A percentile compares a stretch with the other conserved stretches of the same genome.
These are phyloP conservation scores for Eolophus roseicapilla DNA, from an alignment of 2,113 vertebrate species.

Conservation along the genomic window DNA sequence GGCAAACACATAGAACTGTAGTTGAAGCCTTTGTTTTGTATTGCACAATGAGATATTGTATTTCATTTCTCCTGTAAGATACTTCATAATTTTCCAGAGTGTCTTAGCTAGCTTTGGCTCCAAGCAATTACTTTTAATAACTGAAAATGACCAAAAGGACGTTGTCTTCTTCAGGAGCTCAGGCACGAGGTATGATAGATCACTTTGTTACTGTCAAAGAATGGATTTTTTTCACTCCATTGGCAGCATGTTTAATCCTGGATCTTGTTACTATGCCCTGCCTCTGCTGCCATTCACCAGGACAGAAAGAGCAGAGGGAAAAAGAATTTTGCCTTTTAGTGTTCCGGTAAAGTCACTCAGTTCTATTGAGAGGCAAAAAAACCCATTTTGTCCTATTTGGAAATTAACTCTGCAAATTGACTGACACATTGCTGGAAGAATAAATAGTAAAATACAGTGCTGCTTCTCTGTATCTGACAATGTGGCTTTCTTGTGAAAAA, in stretches of 20 bases:
- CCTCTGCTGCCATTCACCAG: neutral
- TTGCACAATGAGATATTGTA: neutral
- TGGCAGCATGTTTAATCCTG: conserved; percentile 53
- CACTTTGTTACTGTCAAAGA: conserved; percentile 67
- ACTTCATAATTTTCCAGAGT: conserved; percentile 21
- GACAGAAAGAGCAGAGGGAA: neutral
- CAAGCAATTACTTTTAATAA: conserved; percentile 66
- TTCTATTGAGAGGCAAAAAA: conserved; percentile 42
- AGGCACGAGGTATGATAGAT: conserved; percentile 60
- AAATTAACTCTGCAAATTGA: conserved; percentile 70
- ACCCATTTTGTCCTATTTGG: conserved; percentile 37
- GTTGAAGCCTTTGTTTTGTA: conserved; percentile 1
- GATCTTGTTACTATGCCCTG: neutral
- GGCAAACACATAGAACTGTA: neutral
- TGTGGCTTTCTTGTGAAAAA: conserved; percentile 31
- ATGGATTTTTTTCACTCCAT: conserved; percentile 63
- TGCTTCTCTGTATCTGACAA: conserved; percentile 32
- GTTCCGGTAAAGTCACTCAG: conserved; percentile 2
- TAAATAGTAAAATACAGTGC: neutral
- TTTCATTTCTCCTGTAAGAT: conserved; percentile 26
- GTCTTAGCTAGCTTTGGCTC: conserved; percentile 52
- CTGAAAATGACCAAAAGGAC: conserved; percentile 66
- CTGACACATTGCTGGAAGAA: conserved; percentile 44
- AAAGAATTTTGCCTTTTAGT: conserved; percentile 37
- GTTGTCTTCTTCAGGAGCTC: conserved; percentile 57